Evolutionary conservation across 2,797 vertebrate genomes (phyloP).

Genomic region (Echeneis naucrates): DNA sequence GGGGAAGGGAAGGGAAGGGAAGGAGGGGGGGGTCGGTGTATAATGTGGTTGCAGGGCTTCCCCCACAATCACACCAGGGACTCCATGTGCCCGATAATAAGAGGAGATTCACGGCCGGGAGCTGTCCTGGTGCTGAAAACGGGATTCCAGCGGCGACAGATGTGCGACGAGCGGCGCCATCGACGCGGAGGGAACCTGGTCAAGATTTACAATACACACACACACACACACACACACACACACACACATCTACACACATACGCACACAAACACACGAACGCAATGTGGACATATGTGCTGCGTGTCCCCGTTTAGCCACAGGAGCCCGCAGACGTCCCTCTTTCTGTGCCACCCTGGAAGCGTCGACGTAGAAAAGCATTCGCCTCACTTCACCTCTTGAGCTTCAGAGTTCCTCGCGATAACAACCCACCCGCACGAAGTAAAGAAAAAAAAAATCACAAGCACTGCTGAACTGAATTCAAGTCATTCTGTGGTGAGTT

Average conservation of each 20-base stretch:
- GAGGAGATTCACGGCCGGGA: conserved; percentile 61
- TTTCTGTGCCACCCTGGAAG: conserved; percentile 62
- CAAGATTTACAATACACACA: background rate
- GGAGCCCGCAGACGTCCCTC: conserved; percentile 44
- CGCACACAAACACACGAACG: background rate
- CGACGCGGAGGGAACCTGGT: conserved; percentile 4
- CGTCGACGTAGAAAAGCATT: conserved; percentile 72
- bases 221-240: background rate
- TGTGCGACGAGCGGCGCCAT: conserved; percentile 45
- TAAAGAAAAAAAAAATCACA: background rate
- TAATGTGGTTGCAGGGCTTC: conserved; percentile 75
- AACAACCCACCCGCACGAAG: conserved; percentile 63
- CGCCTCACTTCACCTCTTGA: conserved; percentile 75
- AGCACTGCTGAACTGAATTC: conserved; percentile 38
- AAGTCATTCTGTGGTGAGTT: conserved; percentile 20
- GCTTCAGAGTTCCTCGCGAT: conserved; percentile 80
- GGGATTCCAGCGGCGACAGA: conserved; percentile 67
- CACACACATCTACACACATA: no score
- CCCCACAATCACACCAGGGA: conserved; percentile 79
- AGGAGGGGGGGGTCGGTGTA: no score
- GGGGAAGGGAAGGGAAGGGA: no score
- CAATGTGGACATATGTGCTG: background rate
- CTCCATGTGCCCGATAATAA: conserved; percentile 73
- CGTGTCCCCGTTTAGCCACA: background rate
- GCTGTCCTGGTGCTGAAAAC: conserved; percentile 85